A percentile compares a stretch with the other conserved stretches of the same genome.
Conservation (phyloP, 2,797 vertebrate genomes). For the Enteromius unitaeniatus region DNA sequence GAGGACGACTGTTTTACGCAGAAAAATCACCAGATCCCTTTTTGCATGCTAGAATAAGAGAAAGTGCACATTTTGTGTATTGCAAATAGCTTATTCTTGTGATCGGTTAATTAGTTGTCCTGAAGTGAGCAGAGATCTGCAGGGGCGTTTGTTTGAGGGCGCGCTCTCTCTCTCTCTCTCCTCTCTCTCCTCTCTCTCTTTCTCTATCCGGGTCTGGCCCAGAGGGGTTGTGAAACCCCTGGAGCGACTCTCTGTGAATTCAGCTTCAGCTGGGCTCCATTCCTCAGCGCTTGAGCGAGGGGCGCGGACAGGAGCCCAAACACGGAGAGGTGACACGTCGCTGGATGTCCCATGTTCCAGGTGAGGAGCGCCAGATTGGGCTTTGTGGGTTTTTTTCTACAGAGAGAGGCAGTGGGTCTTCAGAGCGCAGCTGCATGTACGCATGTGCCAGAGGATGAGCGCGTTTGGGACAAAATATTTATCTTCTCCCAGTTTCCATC, state of each 20-base stretch:
- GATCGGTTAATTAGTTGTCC: conserved; percentile 80
- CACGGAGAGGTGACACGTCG: conserved; percentile 58
- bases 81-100: conserved; percentile 76
- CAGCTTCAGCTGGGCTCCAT: conserved; percentile 88
- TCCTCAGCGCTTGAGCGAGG: conserved; percentile 86
- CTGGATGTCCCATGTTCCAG: conserved; percentile 83
- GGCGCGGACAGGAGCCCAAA: conserved; percentile 75
- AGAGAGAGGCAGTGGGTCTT: conserved; percentile 74
- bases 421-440: conserved; percentile 82
- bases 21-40: conserved; percentile 58
- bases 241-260: conserved; percentile 87
- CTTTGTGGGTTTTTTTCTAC: conserved; percentile 70
- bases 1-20: conserved; percentile 75
- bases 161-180: neutral
- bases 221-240: conserved; percentile 87
- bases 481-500: conserved; percentile 26
- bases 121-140: conserved; percentile 83
- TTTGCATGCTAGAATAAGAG: conserved; percentile 65
- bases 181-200: conserved; percentile 44
- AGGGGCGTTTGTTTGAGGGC: conserved; percentile 83
- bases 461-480: conserved; percentile 62
- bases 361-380: conserved; percentile 80
- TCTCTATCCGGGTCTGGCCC: conserved; percentile 91
- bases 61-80: conserved; percentile 63
- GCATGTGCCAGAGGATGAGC: conserved; percentile 84